A percentile compares a stretch with the other conserved stretches of the same genome.
Evolutionary conservation across 2,113 vertebrate species (phyloP).

Genomic region (Synodontis membranacea): DNA sequence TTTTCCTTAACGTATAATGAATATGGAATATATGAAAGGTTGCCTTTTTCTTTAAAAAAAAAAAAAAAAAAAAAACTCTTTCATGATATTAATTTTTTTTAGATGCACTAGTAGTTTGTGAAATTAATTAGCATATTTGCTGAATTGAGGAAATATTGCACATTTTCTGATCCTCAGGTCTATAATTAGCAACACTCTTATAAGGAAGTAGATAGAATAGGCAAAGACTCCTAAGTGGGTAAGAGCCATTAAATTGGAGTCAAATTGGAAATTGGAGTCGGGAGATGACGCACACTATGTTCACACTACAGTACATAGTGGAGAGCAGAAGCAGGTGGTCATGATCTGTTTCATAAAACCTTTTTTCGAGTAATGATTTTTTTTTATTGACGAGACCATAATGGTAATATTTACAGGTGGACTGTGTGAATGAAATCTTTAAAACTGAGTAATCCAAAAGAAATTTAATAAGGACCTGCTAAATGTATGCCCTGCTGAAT

Average conservation of each 20-base stretch:
- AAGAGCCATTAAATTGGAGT: conserved; percentile 18
- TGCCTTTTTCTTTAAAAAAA: too few relatives aligned
- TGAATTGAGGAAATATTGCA: neutral
- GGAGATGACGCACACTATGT: neutral
- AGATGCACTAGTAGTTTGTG: too few relatives aligned
- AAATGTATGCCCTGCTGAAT: conserved; percentile 27
- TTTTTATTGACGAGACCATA: conserved; percentile 41
- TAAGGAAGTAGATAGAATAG: neutral
- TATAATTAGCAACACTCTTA: neutral
- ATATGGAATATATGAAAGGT: too few relatives aligned
- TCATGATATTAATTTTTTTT: too few relatives aligned
- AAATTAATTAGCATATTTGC: neutral
- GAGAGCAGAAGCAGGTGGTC: conserved; percentile 22
- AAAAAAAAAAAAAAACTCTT: too few relatives aligned
- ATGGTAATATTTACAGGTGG: conserved; percentile 39
- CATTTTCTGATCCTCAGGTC: neutral
- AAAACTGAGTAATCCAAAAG: conserved; percentile 31
- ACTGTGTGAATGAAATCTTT: conserved; percentile 42
- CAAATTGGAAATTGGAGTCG: neutral
- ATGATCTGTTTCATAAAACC: conserved; percentile 37
- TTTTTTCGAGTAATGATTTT: conserved; percentile 40
- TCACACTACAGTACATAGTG: neutral
- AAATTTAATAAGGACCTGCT: conserved; percentile 27
- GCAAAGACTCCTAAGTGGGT: conserved; percentile 13
- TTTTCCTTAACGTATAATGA: too few relatives aligned